phyloP scores from a whole-genome alignment of 2,113 vertebrate genomes.

The Lepisosteus oculatus region DNA sequence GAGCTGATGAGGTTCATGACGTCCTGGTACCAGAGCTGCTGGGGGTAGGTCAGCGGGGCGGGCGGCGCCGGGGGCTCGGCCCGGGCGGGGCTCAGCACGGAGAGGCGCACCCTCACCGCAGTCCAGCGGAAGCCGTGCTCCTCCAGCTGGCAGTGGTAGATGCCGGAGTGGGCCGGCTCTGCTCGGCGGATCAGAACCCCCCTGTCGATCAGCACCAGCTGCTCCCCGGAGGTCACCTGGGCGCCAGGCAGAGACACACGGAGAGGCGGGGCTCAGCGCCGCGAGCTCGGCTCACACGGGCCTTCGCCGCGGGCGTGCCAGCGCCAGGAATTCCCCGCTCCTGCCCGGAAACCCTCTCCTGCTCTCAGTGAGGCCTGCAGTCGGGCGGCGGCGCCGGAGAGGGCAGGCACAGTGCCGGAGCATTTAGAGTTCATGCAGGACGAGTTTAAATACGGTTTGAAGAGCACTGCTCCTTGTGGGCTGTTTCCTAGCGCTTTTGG shows the following conservation, averaged over 20 bases:
- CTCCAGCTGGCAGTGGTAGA: conserved; percentile 75
- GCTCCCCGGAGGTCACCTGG: conserved; percentile 65
- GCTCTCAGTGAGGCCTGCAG: too few relatives aligned
- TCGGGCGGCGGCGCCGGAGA: too few relatives aligned
- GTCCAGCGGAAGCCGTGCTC: conserved; percentile 76
- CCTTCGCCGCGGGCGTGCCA: too few relatives aligned
- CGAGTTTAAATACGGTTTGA: too few relatives aligned
- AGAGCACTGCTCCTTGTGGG: too few relatives aligned
- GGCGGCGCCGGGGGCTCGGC: conserved; percentile 32
- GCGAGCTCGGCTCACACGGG: too few relatives aligned
- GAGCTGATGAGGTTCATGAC: conserved; percentile 61
- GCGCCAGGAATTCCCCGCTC: too few relatives aligned
- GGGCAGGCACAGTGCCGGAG: too few relatives aligned
- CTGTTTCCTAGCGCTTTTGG: too few relatives aligned
- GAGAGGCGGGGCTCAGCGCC: not conserved
- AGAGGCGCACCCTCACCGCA: conserved; percentile 60
- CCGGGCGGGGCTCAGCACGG: conserved; percentile 55
- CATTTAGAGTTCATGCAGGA: too few relatives aligned
- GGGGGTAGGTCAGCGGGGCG: conserved; percentile 11
- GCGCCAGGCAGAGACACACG: not conserved
- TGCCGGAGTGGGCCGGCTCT: conserved; percentile 59
- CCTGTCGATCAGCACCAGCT: conserved; percentile 66
- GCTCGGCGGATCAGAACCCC: conserved; percentile 67
- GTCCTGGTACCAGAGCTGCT: conserved; percentile 60
- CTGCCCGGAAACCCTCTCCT: too few relatives aligned